These are phyloP conservation scores for Serripes groenlandicus DNA, from an alignment of 2,888 invertebrate species.

Conservation along the genomic window DNA sequence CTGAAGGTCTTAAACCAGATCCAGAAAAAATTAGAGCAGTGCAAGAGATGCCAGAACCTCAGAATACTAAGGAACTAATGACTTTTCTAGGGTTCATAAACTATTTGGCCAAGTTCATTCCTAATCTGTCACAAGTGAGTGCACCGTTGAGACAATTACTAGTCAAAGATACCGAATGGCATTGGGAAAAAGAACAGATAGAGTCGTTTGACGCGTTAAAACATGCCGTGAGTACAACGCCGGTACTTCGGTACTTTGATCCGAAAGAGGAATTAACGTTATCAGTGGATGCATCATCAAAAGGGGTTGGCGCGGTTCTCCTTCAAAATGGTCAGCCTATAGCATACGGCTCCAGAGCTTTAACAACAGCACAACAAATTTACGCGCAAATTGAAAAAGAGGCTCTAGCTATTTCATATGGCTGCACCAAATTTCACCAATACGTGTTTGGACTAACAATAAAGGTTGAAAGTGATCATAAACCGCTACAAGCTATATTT, in stretches of 20 bases:
- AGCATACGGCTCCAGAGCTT: slow-evolving; percentile 39
- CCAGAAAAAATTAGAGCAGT: slow-evolving; percentile 49
- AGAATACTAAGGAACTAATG: slow-evolving; percentile 35
- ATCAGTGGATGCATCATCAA: slow-evolving; percentile 65
- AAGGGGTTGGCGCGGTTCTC: slow-evolving; percentile 67
- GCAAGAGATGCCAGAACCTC: slow-evolving; percentile 23
- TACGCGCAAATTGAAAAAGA: slow-evolving; percentile 45
- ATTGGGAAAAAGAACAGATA: slow-evolving; percentile 51
- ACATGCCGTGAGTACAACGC: slow-evolving; percentile 44
- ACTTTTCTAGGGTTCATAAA: slow-evolving; percentile 64
- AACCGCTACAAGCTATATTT: slow-evolving; percentile 34
- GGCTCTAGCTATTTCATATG: slow-evolving; percentile 28
- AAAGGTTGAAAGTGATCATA: slow-evolving; percentile 40
- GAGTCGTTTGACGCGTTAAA: slow-evolving; percentile 65
- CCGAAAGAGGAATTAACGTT: slow-evolving; percentile 34
- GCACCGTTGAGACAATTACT: slow-evolving; percentile 63
- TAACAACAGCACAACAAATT: slow-evolving; percentile 22
- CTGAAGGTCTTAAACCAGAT: slow-evolving; percentile 44
- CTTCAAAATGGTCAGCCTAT: slow-evolving; percentile 58
- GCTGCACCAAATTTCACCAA: slow-evolving; percentile 37
- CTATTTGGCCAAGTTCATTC: slow-evolving; percentile 58
- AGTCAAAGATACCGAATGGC: slow-evolving; percentile 34
- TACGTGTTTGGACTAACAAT: slow-evolving; percentile 35
- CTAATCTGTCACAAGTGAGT: slow-evolving; percentile 50
- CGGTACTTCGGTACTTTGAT: slow-evolving; percentile 59